Evolutionary conservation across 2,888 invertebrate genomes (phyloP).

Genomic region (Phengaris alcon): DNA sequence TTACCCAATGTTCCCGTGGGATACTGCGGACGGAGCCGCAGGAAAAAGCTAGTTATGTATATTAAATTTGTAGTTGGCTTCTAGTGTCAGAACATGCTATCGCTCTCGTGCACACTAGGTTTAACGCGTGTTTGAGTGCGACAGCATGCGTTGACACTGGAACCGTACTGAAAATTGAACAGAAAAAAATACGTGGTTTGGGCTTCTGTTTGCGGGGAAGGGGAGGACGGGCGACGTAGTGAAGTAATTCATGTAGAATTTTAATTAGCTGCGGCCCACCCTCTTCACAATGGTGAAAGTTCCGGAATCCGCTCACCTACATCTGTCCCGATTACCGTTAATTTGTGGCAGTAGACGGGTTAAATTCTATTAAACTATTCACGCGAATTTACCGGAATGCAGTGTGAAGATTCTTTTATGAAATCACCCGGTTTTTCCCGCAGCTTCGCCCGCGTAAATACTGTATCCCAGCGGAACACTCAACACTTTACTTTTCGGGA

Average conservation of each 20-base stretch:
- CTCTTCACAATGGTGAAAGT: background rate
- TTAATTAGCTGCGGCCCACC: slow-evolving; percentile 70
- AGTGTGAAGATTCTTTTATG: background rate
- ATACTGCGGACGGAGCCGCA: no score
- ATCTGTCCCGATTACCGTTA: background rate
- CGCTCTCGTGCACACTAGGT: background rate
- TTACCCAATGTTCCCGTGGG: no score
- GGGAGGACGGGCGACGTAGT: slow-evolving; percentile 47
- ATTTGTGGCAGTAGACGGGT: background rate
- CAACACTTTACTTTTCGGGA: no score
- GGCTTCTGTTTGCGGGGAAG: background rate
- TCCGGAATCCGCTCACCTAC: background rate
- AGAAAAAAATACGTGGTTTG: background rate
- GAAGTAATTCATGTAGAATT: slow-evolving; percentile 72
- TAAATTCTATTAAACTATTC: slow-evolving; percentile 4
- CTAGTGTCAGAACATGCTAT: no score
- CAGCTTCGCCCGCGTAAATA: no score
- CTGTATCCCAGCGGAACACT: no score
- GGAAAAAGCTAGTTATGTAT: no score
- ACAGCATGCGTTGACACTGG: no score
- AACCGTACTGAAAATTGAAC: background rate
- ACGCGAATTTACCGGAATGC: background rate
- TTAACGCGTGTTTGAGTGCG: background rate
- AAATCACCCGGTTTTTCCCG: no score
- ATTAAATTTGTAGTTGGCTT: slow-evolving; percentile 1